Conservation (phyloP, 2,113 vertebrate genomes). For the Propithecus coquereli region DNA sequence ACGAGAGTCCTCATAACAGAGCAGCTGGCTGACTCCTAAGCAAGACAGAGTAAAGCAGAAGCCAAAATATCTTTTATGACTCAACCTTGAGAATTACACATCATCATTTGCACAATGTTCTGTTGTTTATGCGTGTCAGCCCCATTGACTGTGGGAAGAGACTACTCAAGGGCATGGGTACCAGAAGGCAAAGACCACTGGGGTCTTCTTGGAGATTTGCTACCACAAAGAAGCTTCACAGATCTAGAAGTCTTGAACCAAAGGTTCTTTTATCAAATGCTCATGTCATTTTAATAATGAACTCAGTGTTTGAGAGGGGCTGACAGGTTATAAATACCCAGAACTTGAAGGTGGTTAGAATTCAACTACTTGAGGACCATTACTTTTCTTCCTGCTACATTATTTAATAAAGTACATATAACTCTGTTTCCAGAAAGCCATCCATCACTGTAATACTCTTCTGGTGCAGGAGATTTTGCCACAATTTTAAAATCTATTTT, state of each 20-base stretch:
- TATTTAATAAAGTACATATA: neutral
- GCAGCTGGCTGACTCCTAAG: neutral
- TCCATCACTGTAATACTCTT: neutral
- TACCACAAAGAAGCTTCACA: neutral
- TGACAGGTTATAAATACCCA: neutral
- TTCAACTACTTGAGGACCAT: neutral
- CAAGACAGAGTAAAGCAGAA: neutral
- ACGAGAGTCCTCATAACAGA: neutral
- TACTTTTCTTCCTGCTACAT: neutral
- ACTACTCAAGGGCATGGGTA: neutral
- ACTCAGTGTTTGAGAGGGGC: neutral
- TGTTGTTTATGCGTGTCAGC: neutral
- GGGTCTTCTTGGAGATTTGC: neutral
- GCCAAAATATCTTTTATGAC: neutral
- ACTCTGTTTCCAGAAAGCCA: neutral
- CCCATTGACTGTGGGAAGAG: neutral
- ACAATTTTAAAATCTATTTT: neutral
- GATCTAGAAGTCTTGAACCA: neutral
- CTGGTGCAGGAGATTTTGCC: neutral
- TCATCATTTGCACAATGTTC: neutral
- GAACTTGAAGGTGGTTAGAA: neutral
- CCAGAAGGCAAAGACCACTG: neutral
- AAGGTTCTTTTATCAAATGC: neutral
- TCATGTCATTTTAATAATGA: neutral
- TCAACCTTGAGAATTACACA: neutral